Evolutionary conservation across 2,888 invertebrate species (phyloP), one percentile per base, ranked within the genome.

Genomic region (Yponomeuta cagnagella): DNA sequence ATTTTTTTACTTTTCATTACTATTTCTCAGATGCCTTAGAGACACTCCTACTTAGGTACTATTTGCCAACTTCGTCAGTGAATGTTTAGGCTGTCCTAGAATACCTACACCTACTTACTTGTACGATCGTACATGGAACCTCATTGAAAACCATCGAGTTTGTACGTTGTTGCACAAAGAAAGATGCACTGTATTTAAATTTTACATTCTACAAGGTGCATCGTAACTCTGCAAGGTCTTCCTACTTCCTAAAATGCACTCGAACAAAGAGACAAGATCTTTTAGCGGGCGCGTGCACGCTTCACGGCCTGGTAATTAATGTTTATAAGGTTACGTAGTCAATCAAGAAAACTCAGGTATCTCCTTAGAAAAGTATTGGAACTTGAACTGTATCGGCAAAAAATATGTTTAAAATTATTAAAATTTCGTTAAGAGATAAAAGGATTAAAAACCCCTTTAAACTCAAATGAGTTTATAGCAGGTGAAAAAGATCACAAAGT

Each of bases 261-360:
- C 8, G 63, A 70, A 70, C 70, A 70, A 70, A 70, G 70, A 63
- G 70, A 70, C 70, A 70, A 52, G 68, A 68, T 15, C 37, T 31
- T 33, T 33, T 48, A 68, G 48, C 48, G 12, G 68, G 48, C 8
- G 10, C 10, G 37, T 43, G 63, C 66, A 66, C 65, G 64, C 48
- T 70, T 70, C 66, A 70, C 48, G 66, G 70, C 15, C 52, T 6
- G 65, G 63, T 68, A 15, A 43, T 67, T 68, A 15, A 43, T 67
- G 37, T 58, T 58, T 58, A 15, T 58, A 58, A 5, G 43, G 43
- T 43, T 43, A 43, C 43, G 8, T 43, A 8, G 43, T 43, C 43
- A 5, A 8, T 43, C 1, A 43, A 43, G 8, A 43, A 43, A 43
- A 43, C 43, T 6, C 37, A 5, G 37, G 2, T 37, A 5, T 37